Conservation (phyloP, 1,140 invertebrate species). For the Chrysopa pallens region DNA sequence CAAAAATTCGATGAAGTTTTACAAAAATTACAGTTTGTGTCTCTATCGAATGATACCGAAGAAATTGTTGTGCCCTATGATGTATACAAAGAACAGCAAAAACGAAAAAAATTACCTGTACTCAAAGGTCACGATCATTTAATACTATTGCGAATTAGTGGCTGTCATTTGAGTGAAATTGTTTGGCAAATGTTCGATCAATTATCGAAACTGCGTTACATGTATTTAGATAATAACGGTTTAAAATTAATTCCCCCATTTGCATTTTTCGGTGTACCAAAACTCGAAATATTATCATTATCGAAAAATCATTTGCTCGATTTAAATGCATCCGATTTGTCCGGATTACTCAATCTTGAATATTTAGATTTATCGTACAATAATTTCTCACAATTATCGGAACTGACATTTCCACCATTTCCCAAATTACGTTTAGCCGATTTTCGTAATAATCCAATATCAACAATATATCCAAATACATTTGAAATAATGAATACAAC, state of each 20-base stretch:
- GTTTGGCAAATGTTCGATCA: slow-evolving; percentile 54
- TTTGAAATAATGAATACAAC: slow-evolving; percentile 55
- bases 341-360: slow-evolving; percentile 41
- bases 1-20: slow-evolving; percentile 16
- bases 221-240: slow-evolving; percentile 41
- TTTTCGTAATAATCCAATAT: slow-evolving; percentile 45
- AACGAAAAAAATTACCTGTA: slow-evolving; percentile 24
- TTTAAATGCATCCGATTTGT: slow-evolving; percentile 42
- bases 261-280: slow-evolving; percentile 44
- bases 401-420: slow-evolving; percentile 48
- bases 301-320: slow-evolving; percentile 40
- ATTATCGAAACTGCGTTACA: slow-evolving; percentile 31
- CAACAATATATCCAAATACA: slow-evolving; percentile 43
- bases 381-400: slow-evolving; percentile 44
- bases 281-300: slow-evolving; percentile 38
- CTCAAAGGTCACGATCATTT: slow-evolving; percentile 36
- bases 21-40: slow-evolving; percentile 10
- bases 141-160: slow-evolving; percentile 33
- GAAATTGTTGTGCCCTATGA: slow-evolving; percentile 43
- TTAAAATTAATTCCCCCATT: slow-evolving; percentile 45
- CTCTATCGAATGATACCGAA: slow-evolving; percentile 16
- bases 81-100: slow-evolving; percentile 32
- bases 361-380: slow-evolving; percentile 43
- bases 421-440: slow-evolving; percentile 38
- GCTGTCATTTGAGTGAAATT: slow-evolving; percentile 37